Percentiles rank a stretch among this genome's conserved stretches.
Evolutionary conservation across 1,140 invertebrate genomes (phyloP).

Genomic region (Hycleus phaleratus): DNA sequence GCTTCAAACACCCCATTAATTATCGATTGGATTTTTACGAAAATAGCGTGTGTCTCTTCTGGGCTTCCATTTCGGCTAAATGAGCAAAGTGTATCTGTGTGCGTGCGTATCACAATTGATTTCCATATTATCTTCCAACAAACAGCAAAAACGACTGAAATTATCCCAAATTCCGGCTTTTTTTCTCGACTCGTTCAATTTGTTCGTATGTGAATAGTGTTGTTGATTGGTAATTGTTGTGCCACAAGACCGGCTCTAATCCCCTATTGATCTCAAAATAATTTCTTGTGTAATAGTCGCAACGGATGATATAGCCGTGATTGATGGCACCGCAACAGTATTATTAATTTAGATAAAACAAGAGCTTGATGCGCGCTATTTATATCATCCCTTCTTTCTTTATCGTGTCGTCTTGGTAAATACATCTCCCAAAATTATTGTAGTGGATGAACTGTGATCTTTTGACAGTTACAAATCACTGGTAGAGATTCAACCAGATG

Average conservation of each 20-base stretch:
- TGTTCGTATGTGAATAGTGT: no score
- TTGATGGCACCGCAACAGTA: conserved; percentile 15
- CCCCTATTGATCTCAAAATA: conserved; percentile 4
- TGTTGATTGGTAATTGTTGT: no score
- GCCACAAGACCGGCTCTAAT: neutral
- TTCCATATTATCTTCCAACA: no score
- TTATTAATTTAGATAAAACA: conserved; percentile 18
- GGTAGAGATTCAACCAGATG: conserved; percentile 11
- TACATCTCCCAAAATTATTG: conserved; percentile 8
- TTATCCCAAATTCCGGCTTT: neutral
- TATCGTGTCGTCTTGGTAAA: conserved; percentile 1
- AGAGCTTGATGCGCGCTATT: conserved; percentile 14
- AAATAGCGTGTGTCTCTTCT: conserved; percentile 5
- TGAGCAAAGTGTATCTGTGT: neutral
- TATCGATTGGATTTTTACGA: neutral
- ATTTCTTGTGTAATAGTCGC: neutral
- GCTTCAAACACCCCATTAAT: conserved; percentile 7
- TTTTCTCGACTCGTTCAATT: no score
- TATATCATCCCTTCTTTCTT: neutral
- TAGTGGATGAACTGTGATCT: conserved; percentile 16
- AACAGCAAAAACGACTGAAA: neutral
- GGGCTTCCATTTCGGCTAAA: conserved; percentile 8
- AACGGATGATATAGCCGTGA: conserved; percentile 3
- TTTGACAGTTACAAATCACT: conserved; percentile 10
- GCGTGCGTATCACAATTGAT: no score